Base-by-base conservation (phyloP, 2,888 invertebrate genomes). In the Mycalesis mineus region DNA sequence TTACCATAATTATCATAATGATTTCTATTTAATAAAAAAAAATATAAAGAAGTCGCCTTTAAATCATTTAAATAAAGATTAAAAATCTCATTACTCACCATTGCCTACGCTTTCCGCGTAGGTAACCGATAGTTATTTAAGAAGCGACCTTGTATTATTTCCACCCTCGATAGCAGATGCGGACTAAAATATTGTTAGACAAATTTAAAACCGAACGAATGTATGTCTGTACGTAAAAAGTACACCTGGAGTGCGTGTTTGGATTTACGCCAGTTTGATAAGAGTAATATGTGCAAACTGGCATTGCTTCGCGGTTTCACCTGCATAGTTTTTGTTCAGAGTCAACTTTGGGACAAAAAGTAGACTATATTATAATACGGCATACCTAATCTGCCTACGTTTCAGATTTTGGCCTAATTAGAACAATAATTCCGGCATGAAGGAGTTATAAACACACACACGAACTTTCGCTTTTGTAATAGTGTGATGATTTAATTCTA, bases 71-170 rank as follows among this genome's bases (percentile, higher is more conserved):
- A 33, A 33, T n/a, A 9, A 33, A 33, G 31, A 22, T 41, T 31
- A 13, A 9, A 41, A 55, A n/a, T 55, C 41, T 68, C 41, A 55
- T 71, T 67, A 60, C 45, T 68, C 66, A 64, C 60, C 57, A 73
- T 77, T 69, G 22, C 75, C 74, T 75, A 77, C 77, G 74, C 75
- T 71, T 77, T 74, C 69, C 68, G 61, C 37, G 28, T 11, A 31
- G 7, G 31, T 65, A 73, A 63, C 71, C 65, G 70, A 72, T 68
- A 72, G 79, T 77, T 84, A 84, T 84, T 82, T 80, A 68, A 65
- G 83, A 81, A 75, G 72, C 73, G 81, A 73, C 84, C 85, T 86
- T 84, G 85, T 70, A 31, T 78, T 84, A 83, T 83, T 83, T 80
- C 67, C 48, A 74, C 71, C 70, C 67, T 65, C 73, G 77, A 78